Conservation (phyloP, 1,140 invertebrate genomes). For the Odontomachus brunneus region DNA sequence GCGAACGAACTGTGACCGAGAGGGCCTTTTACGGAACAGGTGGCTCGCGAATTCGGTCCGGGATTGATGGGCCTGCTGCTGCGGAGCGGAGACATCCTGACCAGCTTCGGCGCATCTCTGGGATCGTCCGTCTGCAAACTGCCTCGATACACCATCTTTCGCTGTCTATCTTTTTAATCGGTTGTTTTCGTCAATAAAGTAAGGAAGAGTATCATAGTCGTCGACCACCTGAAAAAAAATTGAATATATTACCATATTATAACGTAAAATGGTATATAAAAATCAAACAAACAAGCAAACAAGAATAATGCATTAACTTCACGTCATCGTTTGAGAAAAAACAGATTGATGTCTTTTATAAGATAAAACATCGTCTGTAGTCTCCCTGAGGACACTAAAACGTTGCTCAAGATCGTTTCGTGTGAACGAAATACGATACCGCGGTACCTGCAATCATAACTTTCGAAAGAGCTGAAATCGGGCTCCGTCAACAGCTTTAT, state of each 20-base stretch:
- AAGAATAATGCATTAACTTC: too few relatives aligned
- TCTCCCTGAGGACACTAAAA: neutral
- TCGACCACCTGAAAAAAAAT: slow-evolving; percentile 19
- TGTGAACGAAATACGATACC: neutral
- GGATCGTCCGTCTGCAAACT: slow-evolving; percentile 78
- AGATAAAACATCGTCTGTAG: too few relatives aligned
- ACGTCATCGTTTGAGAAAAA: too few relatives aligned
- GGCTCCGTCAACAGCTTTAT: neutral
- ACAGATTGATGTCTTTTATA: too few relatives aligned
- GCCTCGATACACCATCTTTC: slow-evolving; percentile 78
- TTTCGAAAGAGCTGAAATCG: neutral
- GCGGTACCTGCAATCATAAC: neutral
- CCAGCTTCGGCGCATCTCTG: slow-evolving; percentile 74
- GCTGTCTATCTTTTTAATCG: neutral
- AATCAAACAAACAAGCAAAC: too few relatives aligned
- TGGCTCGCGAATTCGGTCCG: slow-evolving; percentile 14
- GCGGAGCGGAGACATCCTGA: slow-evolving; percentile 76
- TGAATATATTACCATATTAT: neutral
- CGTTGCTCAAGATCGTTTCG: neutral
- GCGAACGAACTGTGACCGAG: slow-evolving; percentile 57
- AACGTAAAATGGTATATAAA: too few relatives aligned
- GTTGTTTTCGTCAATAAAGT: neutral
- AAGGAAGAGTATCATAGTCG: neutral
- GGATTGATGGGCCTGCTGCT: slow-evolving; percentile 64
- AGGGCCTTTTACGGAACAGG: slow-evolving; percentile 40